Base-by-base conservation (phyloP, 2,797 vertebrate genomes). In the Halcyon badia region DNA sequence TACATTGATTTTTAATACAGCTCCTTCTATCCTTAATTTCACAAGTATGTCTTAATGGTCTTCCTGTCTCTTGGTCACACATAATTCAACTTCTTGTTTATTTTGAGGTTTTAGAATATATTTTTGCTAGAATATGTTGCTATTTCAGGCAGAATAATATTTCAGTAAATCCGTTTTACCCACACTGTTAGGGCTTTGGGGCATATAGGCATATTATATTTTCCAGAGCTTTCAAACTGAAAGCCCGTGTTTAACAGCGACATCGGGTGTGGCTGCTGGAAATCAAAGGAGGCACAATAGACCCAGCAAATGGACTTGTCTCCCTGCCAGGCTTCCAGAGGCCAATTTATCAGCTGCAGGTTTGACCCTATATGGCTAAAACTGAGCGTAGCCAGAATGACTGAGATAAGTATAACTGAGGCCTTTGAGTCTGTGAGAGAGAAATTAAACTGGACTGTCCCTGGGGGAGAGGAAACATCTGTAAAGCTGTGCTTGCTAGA, bases 331-430 rank as follows among this genome's bases (percentile, higher is more conserved):
- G 52, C 90, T 95, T 96, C 79, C 95, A 95, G 95, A 79, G 92
- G 91, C 94, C 83, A 79, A 93, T 97, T 97, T 96, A 96, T 95
- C 95, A 96, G 96, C 93, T 95, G 88, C 96, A 95, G 94, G 88
- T 97, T 97, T 97, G 83, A 58, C 93, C 89, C 96, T 96, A 93
- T 97, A 95, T 92, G 87, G 94, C 92, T 95, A 95, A 97, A 97
- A 95, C 21, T 1, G 33, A 95, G 95, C 8, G n/a, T 87, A 95
- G 96, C 94, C 94, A 97, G 78, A 84, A 92, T 90, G 83, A 80
- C 91, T 93, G 97, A 97, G 83, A 82, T 97, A 86, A 97, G 95
- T 96, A 94, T 97, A 94, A 97, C 96, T 14, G 80, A 96, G 96
- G 83, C 89, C 91, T 97, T 97, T 93, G 95, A 97, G 95, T 76